Base-by-base conservation (phyloP, 2,888 invertebrate genomes). In the Meandrusa payeni region DNA sequence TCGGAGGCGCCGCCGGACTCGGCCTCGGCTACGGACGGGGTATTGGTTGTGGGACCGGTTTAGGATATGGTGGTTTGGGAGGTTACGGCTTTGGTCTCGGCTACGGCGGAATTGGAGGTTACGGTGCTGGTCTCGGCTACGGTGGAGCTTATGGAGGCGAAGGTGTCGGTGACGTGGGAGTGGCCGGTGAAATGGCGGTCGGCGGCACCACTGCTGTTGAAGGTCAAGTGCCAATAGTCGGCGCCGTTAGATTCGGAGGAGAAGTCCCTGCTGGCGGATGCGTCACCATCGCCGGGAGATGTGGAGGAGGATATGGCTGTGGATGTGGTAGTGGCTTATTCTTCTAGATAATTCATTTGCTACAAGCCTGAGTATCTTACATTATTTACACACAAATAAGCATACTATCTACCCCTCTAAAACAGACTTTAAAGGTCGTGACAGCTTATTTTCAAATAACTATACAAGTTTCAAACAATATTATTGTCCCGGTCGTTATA, bases 201-300 rank as follows among this genome's bases (percentile, higher is more conserved):
- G 38, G 17, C 3, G 55, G 55, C 32, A 48, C 47, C 5, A 56
- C 71, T 6, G 50, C 48, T 13, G 50, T 73, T 24, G 54, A 52
- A 6, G 74, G 75, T 13, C 59, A 59, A 28, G 57, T 75, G 24
- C 69, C 73, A 13, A 61, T 71, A 42, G 45, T 64, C 40, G 70
- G 70, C 6, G 56, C 61, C 22, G 71, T 74, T 11, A 51, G 45
- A 13, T 64, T 71, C 51, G 59, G 71, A 9, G 75, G 74, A 9
- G 46, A 48, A 17, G 58, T 72, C 5, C 61, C 61, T 20, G 69
- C 73, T 42, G 57, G 55, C 34, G 76, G 76, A 17, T 41, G 57
- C 2, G 71, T 73, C 34, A 55, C 64, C 36, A 69, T 76, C 46
- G 40, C 59, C 5, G 73, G 71, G 1, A 55, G 59, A 42, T 71